Conservation (phyloP, 92 coral and sea anemone species). For the Nematostella vectensis region DNA sequence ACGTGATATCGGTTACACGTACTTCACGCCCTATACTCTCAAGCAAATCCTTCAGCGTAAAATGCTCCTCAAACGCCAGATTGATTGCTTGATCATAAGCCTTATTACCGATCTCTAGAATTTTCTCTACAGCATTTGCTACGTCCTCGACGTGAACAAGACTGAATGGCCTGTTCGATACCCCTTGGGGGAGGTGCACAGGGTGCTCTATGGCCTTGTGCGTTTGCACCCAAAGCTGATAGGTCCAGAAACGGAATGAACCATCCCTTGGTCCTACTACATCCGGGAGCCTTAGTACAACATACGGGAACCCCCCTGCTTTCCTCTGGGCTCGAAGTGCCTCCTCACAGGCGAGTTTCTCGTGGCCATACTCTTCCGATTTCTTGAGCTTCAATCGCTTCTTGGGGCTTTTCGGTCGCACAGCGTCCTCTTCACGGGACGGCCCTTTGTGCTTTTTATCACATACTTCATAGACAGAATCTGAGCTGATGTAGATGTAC, state of each 20-base stretch:
- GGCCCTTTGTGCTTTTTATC: constrained; percentile 67
- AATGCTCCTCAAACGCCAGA: constrained; percentile 83
- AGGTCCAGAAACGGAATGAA: constrained; percentile 90
- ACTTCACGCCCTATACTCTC: constrained; percentile 60
- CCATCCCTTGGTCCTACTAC: constrained; percentile 96
- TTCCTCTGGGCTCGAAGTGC: constrained; percentile 56
- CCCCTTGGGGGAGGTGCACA: constrained; percentile 84
- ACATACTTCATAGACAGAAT: constrained; percentile 87
- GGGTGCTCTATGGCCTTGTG: constrained; percentile 72
- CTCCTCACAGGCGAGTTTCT: constrained; percentile 93
- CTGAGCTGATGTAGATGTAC: constrained; percentile 84
- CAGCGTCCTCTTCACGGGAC: constrained; percentile 74
- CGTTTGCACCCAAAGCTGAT: constrained; percentile 86
- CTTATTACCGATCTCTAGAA: constrained; percentile 48
- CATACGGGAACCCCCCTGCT: constrained; percentile 82
- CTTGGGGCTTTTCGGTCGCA: constrained; percentile 64
- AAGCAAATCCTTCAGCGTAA: constrained; percentile 62
- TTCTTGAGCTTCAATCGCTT: constrained; percentile 60
- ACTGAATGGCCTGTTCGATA: constrained; percentile 72
- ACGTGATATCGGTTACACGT: constrained; percentile 37
- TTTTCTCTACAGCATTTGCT: constrained; percentile 60
- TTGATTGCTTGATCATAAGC: constrained; percentile 77
- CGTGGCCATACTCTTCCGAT: constrained; percentile 75
- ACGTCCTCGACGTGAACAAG: constrained; percentile 87
- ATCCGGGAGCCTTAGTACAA: constrained; percentile 79